Percentiles rank a stretch among this genome's conserved stretches.
Conservation (phyloP, 2,113 vertebrate species). For the Cyanoderma ruficeps region DNA sequence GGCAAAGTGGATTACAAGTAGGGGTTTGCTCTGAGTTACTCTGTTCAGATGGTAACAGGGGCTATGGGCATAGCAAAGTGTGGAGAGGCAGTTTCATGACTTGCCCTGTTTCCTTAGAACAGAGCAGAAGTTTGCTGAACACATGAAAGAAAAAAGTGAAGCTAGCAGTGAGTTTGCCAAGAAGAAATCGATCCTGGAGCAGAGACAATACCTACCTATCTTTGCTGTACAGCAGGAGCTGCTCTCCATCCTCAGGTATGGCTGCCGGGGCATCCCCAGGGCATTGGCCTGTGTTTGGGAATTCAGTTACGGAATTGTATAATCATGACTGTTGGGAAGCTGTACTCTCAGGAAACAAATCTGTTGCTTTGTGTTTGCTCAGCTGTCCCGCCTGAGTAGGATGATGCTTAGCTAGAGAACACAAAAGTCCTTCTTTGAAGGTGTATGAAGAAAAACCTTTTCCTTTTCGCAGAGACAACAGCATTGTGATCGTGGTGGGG, state of each 20-base stretch:
- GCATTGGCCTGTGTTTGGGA: background rate
- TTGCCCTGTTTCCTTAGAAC: slow-evolving; percentile 73
- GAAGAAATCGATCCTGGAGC: slow-evolving; percentile 93
- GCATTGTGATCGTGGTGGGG: slow-evolving; percentile 97
- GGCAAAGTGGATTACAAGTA: slow-evolving; percentile 97
- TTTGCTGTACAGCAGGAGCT: slow-evolving; percentile 96
- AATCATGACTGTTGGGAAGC: rapidly evolving
- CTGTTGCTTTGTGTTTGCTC: background rate
- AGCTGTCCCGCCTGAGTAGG: background rate
- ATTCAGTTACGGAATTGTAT: background rate
- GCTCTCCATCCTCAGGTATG: slow-evolving; percentile 93
- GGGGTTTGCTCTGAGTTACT: background rate
- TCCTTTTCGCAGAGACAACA: slow-evolving; percentile 87
- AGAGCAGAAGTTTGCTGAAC: slow-evolving; percentile 97
- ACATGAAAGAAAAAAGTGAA: slow-evolving; percentile 94
- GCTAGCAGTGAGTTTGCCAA: slow-evolving; percentile 97
- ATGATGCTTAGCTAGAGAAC: background rate
- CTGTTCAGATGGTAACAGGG: background rate
- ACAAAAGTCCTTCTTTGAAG: background rate
- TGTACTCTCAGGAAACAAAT: background rate
- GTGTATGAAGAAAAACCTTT: background rate
- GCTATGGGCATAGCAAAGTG: background rate
- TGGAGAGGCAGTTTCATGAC: background rate
- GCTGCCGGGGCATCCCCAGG: background rate
- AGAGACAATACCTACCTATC: slow-evolving; percentile 95